Percentiles rank a stretch among this genome's conserved stretches.
phyloP scores from a whole-genome alignment of 2,888 invertebrate species.

The Thalpophila matura region DNA sequence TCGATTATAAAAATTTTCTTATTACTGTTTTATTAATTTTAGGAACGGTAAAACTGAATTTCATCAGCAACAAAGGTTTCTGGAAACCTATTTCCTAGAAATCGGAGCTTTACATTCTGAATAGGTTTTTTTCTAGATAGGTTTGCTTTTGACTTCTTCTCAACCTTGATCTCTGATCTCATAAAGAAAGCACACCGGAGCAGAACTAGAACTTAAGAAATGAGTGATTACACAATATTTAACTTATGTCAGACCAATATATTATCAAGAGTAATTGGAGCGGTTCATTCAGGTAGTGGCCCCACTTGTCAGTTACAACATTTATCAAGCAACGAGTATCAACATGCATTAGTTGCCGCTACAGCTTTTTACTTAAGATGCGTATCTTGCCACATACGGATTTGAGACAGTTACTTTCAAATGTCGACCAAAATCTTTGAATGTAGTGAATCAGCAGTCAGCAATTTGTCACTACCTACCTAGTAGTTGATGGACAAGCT shows the following conservation, averaged over 20 bases:
- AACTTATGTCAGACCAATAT: conserved; percentile 59
- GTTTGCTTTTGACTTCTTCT: background rate
- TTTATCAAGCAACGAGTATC: conserved; percentile 77
- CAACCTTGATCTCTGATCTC: background rate
- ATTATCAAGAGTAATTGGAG: conserved; percentile 68
- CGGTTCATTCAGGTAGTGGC: conserved; percentile 72
- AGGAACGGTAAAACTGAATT: conserved; percentile 17
- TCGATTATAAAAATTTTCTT: background rate
- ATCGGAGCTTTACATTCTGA: background rate
- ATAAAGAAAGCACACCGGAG: background rate
- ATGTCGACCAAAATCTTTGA: conserved; percentile 44
- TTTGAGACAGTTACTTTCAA: conserved; percentile 69
- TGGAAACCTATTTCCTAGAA: background rate
- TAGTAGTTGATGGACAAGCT: conserved; percentile 18
- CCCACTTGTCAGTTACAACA: conserved; percentile 77
- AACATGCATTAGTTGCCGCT: conserved; percentile 75
- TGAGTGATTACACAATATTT: conserved; percentile 49
- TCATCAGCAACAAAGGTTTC: background rate
- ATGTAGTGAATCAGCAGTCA: conserved; percentile 48
- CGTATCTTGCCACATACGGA: conserved; percentile 72
- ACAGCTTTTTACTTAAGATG: conserved; percentile 77
- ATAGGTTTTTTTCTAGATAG: background rate
- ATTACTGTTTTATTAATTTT: conserved; percentile 16
- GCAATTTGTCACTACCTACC: conserved; percentile 38
- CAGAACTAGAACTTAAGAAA: conserved; percentile 22